A percentile compares a stretch with the other conserved stretches of the same genome.
phyloP scores from a whole-genome alignment of 2,888 invertebrate species.

The Buathra laborator region DNA sequence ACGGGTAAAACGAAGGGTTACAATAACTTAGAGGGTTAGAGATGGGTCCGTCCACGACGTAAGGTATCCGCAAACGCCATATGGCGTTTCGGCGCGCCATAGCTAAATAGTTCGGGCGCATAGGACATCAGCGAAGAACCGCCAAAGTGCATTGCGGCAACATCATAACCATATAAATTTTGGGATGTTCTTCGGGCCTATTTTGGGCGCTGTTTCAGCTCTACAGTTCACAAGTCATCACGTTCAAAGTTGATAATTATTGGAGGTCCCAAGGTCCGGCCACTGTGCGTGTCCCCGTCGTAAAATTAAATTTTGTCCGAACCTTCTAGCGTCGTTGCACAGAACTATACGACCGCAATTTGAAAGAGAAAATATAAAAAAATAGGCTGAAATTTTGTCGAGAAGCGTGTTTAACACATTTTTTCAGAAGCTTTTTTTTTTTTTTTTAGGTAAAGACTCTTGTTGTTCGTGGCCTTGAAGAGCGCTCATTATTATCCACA shows the following conservation, averaged over 20 bases:
- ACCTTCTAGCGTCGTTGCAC: conserved; percentile 28
- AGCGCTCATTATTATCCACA: conserved; percentile 45
- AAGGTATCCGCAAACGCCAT: conserved; percentile 69
- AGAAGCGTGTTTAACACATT: neutral
- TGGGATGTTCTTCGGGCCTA: conserved; percentile 36
- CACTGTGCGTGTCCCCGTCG: conserved; percentile 25
- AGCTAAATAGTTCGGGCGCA: conserved; percentile 49
- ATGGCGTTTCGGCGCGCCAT: conserved; percentile 57
- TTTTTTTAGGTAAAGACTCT: neutral
- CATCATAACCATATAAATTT: conserved; percentile 69
- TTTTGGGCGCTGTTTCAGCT: conserved; percentile 39
- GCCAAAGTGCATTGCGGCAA: conserved; percentile 69
- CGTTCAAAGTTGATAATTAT: conserved; percentile 63
- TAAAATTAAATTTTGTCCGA: conserved; percentile 60
- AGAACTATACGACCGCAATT: conserved; percentile 22
- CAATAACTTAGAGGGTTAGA: conserved; percentile 47
- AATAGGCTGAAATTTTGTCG: conserved; percentile 24
- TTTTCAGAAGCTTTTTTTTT: conserved; percentile 47
- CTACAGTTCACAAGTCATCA: conserved; percentile 55
- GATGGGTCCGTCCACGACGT: conserved; percentile 36
- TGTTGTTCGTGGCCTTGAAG: conserved; percentile 19
- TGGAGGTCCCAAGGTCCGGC: conserved; percentile 12
- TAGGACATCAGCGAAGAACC: conserved; percentile 48
- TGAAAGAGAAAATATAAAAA: conserved; percentile 31
- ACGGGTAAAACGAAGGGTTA: conserved; percentile 65